Conservation (phyloP, 2,888 invertebrate genomes). For the Octonoba sinensis region DNA sequence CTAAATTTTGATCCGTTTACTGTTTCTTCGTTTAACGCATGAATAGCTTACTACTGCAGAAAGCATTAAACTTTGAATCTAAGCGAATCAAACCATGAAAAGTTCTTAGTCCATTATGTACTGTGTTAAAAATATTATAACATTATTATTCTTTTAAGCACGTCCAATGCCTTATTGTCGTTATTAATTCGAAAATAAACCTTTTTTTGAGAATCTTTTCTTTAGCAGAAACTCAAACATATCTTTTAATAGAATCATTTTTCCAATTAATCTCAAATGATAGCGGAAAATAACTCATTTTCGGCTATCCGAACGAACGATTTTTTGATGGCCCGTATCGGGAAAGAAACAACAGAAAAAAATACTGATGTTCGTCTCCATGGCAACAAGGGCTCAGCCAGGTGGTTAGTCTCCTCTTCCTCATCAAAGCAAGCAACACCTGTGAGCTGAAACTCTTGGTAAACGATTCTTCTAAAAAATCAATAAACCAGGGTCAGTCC, state of each 20-base stretch:
- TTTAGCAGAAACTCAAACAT: too few species aligned
- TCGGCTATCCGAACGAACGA: conserved; percentile 17
- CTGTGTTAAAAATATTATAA: too few species aligned
- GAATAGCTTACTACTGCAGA: too few species aligned
- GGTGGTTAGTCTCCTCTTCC: conserved; percentile 52
- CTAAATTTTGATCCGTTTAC: too few species aligned
- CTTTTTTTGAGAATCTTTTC: too few species aligned
- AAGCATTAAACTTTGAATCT: too few species aligned
- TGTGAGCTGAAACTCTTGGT: conserved; percentile 40
- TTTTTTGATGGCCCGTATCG: conserved; percentile 36
- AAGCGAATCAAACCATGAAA: too few species aligned
- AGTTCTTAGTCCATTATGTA: too few species aligned
- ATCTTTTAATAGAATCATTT: neutral
- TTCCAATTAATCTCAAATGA: conserved; percentile 14
- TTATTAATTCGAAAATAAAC: too few species aligned
- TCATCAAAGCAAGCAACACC: conserved; percentile 59
- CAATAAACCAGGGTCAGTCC: conserved; percentile 38
- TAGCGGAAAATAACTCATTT: conserved; percentile 7
- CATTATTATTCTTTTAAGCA: too few species aligned
- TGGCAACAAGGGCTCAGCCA: conserved; percentile 44
- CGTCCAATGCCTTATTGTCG: too few species aligned
- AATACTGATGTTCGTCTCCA: conserved; percentile 29
- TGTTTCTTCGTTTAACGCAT: too few species aligned
- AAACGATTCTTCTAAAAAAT: conserved; percentile 52
- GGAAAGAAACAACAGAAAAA: conserved; percentile 29